Base-by-base conservation (phyloP, 2,888 invertebrate species). In the Leucophenga maculata region DNA sequence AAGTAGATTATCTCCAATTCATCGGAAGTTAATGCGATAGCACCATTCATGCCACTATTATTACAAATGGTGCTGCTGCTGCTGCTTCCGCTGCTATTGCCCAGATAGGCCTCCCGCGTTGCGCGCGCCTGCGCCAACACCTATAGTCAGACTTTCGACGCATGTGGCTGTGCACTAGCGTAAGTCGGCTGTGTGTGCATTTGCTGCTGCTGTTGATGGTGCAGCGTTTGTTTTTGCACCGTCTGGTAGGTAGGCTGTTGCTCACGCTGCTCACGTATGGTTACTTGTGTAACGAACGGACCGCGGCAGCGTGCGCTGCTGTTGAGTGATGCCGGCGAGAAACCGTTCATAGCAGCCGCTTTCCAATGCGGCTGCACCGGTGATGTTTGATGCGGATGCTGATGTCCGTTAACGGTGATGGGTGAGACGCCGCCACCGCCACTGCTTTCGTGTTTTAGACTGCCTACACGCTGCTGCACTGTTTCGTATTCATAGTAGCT, bases 401-500 rank as follows among this genome's bases (percentile, higher is more conserved):
- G 54, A 8, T 88, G 80, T 77, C 72, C 68, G 68, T 68, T 76
- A 57, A 74, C 86, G 80, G 87, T 87, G 76, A 77, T 78, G 75
- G 82, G 67, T 22, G 68, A 65, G 48, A 65, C 77, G 73, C 66
- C 74, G 16, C 67, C 70, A 52, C 89, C 89, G 67, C 71, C 77
- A 84, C 73, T 82, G 65, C 50, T 59, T 71, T 81, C 86, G 77
- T 82, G 87, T 87, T 84, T 89, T 88, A 88, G 85, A 87, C 89
- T 84, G 72, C 86, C 86, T 84, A 89, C 90, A 75, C 91, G 91
- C 26, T 93, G 91, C 77, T 93, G 93, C 44, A 94, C 92, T 76
- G 92, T 93, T 87, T 95, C 95, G 88, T 95, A 95, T 88, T 95
- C 95, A 88, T 94, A 95, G 88, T 93, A 95, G 89, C 94, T 95